phyloP scores from a whole-genome alignment of 2,113 vertebrate species.

The Ornithorhynchus anatinus region DNA sequence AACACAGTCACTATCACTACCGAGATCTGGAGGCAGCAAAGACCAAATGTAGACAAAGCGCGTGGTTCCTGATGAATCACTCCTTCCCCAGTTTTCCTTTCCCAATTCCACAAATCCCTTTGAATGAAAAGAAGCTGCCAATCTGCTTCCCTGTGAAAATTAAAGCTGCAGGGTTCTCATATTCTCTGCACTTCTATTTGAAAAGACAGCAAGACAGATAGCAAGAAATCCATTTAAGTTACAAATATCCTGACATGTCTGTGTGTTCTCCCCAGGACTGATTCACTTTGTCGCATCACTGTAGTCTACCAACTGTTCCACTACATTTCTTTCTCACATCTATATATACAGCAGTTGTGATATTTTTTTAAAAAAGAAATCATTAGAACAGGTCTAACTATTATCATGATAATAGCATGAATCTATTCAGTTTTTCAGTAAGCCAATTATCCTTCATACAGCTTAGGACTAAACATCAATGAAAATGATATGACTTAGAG shows the following conservation, averaged over 20 bases:
- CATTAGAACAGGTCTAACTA: slow-evolving; percentile 62
- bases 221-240: background rate
- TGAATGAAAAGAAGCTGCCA: background rate
- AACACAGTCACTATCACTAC: too few relatives aligned
- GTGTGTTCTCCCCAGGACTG: background rate
- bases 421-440: slow-evolving; percentile 74
- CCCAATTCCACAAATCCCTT: background rate
- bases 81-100: too few relatives aligned
- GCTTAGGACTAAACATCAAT: slow-evolving; percentile 72
- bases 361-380: slow-evolving; percentile 52
- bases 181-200: too few relatives aligned
- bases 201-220: background rate
- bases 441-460: slow-evolving; percentile 73
- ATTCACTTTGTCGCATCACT: background rate
- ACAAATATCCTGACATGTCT: background rate
- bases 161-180: background rate
- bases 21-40: too few relatives aligned
- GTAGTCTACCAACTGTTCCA: background rate
- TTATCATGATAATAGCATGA: slow-evolving; percentile 71
- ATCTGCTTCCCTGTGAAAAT: background rate
- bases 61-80: too few relatives aligned
- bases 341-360: background rate
- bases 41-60: too few relatives aligned
- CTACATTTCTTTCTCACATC: background rate
- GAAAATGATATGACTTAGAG: slow-evolving; percentile 55